Conservation (phyloP, 2,888 invertebrate species). For the Metellina segmentata region DNA sequence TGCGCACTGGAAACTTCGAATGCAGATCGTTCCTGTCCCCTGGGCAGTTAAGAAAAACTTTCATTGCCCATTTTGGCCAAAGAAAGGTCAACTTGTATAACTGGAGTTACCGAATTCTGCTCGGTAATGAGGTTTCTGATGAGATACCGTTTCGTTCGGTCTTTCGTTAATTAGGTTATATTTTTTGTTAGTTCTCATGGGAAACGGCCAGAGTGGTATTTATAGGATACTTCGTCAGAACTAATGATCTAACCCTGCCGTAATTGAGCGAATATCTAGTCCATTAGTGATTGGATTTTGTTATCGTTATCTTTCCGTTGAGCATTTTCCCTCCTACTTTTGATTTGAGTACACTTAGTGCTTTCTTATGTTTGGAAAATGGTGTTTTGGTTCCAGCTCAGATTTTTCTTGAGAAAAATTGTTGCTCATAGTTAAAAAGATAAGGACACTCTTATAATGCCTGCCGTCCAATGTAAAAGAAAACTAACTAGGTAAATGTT, state of each 20-base stretch:
- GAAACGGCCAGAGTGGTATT: conserved; percentile 40
- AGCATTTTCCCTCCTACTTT: neutral
- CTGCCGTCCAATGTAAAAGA: too few species aligned
- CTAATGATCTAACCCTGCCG: neutral
- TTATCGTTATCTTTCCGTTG: neutral
- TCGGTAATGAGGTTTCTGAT: conserved; percentile 52
- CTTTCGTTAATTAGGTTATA: conserved; percentile 21
- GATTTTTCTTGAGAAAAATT: too few species aligned
- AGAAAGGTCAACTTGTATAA: conserved; percentile 68
- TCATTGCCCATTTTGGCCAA: neutral
- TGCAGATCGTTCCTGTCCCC: conserved; percentile 36
- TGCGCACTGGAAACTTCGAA: conserved; percentile 35
- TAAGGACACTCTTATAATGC: too few species aligned
- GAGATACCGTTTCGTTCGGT: conserved; percentile 4
- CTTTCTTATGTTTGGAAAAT: too few species aligned
- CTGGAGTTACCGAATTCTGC: conserved; percentile 12
- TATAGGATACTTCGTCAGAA: conserved; percentile 23
- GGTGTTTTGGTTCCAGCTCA: too few species aligned
- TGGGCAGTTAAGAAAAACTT: conserved; percentile 37
- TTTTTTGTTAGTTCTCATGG: neutral
- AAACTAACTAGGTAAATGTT: too few species aligned
- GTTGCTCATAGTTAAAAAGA: too few species aligned
- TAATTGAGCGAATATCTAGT: conserved; percentile 10
- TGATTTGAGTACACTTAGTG: too few species aligned
- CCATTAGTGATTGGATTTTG: neutral